Evolutionary conservation across 2,888 invertebrate species (phyloP).

Genomic region (Bugulina stolonifera): DNA sequence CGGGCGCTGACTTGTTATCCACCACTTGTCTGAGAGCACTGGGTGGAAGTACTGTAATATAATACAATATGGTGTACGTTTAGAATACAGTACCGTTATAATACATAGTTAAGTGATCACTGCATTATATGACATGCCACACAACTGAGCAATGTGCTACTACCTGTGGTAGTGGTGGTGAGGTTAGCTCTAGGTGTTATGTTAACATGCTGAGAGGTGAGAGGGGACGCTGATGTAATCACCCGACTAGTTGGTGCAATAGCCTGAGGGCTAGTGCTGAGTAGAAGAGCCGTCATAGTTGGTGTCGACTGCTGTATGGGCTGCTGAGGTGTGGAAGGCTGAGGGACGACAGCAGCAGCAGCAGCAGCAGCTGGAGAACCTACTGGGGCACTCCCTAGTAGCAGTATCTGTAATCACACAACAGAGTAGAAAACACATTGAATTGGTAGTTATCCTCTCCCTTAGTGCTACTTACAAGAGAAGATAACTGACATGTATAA

Average conservation of each 20-base stretch:
- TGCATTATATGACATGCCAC: too few species aligned
- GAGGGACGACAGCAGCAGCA: background rate
- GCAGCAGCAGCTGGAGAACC: too few species aligned
- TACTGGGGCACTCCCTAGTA: too few species aligned
- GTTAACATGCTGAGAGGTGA: background rate
- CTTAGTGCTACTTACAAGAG: too few species aligned
- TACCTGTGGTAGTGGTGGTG: background rate
- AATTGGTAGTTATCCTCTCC: too few species aligned
- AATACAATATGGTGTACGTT: background rate
- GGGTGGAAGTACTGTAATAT: background rate
- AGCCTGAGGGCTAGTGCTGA: background rate
- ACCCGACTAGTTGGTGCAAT: background rate
- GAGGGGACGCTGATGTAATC: background rate
- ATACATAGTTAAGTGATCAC: too few species aligned
- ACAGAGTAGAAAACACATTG: too few species aligned
- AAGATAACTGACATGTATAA: too few species aligned
- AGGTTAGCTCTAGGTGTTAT: background rate
- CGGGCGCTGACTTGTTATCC: background rate
- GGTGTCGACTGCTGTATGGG: constrained; percentile 6
- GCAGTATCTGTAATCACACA: too few species aligned
- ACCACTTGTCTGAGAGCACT: background rate
- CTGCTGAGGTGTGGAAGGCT: background rate
- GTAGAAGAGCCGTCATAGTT: background rate
- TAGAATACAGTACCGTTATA: too few species aligned
- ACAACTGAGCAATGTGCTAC: too few species aligned